phyloP scores from a whole-genome alignment of 2,888 invertebrate species.

The Eilema sororculum region DNA sequence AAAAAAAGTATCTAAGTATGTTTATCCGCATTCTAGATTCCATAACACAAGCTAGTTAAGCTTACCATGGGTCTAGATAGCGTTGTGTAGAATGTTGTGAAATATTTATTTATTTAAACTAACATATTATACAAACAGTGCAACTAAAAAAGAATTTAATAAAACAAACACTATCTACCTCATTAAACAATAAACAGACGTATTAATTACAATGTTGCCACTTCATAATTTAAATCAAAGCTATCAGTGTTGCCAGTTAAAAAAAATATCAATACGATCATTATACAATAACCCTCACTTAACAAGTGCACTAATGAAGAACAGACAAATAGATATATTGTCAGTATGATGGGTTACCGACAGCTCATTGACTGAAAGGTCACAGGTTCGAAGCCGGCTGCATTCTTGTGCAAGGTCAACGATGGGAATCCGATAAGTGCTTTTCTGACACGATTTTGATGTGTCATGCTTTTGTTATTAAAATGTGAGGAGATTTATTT shows the following conservation, averaged over 20 bases:
- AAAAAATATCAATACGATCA: slow-evolving; percentile 4
- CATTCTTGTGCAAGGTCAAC: slow-evolving; percentile 50
- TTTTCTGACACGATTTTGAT: slow-evolving; percentile 38
- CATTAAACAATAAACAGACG: not conserved
- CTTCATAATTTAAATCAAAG: not conserved
- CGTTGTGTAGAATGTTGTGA: too few relatives aligned
- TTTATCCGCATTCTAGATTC: too few relatives aligned
- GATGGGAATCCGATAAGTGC: slow-evolving; percentile 39
- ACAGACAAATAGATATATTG: slow-evolving; percentile 14
- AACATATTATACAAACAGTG: too few relatives aligned
- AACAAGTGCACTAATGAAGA: slow-evolving; percentile 28
- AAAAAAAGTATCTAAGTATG: too few relatives aligned
- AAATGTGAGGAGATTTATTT: slow-evolving; percentile 16
- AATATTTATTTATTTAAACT: too few relatives aligned
- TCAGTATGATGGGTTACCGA: slow-evolving; percentile 35
- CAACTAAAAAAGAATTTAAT: too few relatives aligned
- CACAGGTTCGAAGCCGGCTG: slow-evolving; percentile 32
- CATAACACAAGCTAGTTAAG: too few relatives aligned
- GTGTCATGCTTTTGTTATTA: slow-evolving; percentile 23
- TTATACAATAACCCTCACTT: not conserved
- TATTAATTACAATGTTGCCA: not conserved
- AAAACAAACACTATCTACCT: not conserved
- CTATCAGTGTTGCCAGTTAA: not conserved
- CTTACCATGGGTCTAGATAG: too few relatives aligned
- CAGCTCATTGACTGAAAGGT: slow-evolving; percentile 43